phyloP scores from a whole-genome alignment of 2,113 vertebrate genomes.

The Prolemur simus region DNA sequence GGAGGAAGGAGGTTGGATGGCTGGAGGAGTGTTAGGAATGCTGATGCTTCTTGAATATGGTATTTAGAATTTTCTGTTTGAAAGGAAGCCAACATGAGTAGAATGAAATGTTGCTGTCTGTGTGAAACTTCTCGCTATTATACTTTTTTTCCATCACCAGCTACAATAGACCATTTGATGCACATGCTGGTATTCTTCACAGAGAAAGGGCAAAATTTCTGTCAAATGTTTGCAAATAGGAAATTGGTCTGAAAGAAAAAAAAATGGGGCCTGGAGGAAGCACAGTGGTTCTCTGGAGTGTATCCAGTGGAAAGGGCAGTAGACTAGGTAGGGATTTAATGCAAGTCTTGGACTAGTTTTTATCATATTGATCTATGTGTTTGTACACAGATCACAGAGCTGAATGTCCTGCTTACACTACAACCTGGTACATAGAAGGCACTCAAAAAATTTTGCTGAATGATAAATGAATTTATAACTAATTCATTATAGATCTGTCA shows the following conservation, averaged over 20 bases:
- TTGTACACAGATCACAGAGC: not conserved
- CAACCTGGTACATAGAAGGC: not conserved
- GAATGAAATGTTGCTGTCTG: not conserved
- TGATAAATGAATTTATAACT: not conserved
- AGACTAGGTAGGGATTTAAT: rapidly evolving
- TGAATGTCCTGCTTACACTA: not conserved
- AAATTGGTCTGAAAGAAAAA: not conserved
- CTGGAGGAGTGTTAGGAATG: not conserved
- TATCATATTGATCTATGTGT: not conserved
- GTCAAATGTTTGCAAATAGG: not conserved
- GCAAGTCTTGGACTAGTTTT: not conserved
- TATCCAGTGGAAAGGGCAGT: not conserved
- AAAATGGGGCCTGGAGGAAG: not conserved
- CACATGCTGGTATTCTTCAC: not conserved
- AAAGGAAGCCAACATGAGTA: not conserved
- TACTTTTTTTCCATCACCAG: not conserved
- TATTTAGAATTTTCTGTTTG: not conserved
- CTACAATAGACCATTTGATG: not conserved
- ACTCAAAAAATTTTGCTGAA: not conserved
- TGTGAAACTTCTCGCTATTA: not conserved
- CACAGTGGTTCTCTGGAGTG: not conserved
- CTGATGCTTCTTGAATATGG: not conserved
- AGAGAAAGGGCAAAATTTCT: not conserved
- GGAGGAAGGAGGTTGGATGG: not conserved
- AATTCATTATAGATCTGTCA: not conserved